These are phyloP conservation scores for Malurus alboscapulatus DNA, from an alignment of 2,113 vertebrate species.

Conservation along the genomic window DNA sequence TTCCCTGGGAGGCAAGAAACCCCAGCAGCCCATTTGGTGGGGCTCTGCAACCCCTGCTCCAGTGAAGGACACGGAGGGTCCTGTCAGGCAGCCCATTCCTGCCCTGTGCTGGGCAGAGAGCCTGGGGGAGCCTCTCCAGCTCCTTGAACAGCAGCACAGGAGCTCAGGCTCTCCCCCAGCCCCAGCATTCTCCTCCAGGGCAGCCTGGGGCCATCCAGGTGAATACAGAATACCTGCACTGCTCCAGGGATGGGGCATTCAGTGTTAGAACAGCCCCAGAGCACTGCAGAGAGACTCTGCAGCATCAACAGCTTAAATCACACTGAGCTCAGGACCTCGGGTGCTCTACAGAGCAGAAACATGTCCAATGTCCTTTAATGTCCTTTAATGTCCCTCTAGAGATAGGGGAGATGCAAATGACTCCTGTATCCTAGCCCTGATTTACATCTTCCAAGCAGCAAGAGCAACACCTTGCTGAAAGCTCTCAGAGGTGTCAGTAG, in stretches of 20 bases:
- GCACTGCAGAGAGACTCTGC: not conserved
- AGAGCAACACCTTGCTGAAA: not conserved
- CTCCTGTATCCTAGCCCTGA: not conserved
- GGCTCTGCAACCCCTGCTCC: not conserved
- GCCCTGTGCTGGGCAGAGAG: not conserved
- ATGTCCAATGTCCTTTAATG: no score
- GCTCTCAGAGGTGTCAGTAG: not conserved
- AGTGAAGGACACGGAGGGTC: accelerated
- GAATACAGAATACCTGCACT: not conserved
- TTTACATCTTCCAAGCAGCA: not conserved
- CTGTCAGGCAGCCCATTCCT: no score
- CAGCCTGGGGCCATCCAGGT: not conserved
- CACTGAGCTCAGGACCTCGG: not conserved
- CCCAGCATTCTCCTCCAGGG: not conserved
- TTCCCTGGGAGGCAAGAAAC: not conserved
- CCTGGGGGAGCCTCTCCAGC: not conserved
- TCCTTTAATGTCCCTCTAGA: not conserved
- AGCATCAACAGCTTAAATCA: not conserved
- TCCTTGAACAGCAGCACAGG: not conserved
- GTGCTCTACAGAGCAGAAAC: not conserved
- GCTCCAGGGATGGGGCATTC: not conserved
- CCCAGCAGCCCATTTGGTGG: not conserved
- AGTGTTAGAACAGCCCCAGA: accelerated
- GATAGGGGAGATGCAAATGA: not conserved
- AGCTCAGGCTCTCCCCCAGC: not conserved